Base-by-base conservation (phyloP, 2,797 vertebrate species). In the Lycodopsis pacificus region DNA sequence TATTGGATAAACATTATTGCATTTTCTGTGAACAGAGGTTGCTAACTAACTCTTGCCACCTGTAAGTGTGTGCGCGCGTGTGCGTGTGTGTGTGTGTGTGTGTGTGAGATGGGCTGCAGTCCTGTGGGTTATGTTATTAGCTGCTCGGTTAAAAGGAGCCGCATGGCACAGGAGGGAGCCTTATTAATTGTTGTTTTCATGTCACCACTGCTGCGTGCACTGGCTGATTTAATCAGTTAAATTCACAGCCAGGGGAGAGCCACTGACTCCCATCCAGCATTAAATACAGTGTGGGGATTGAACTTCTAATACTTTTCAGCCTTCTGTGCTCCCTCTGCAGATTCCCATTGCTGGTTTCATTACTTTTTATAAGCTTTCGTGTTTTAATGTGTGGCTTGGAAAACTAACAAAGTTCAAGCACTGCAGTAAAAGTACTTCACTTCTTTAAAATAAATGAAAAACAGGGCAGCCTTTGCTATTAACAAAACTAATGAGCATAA, bases 101-200 rank as follows among this genome's bases (percentile, higher is more conserved):
- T 54, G 64, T 40, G 65, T 20, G 3, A 92, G 93, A 86, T 81
- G 86, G 92, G 91, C 65, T 51, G 93, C 89, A 92, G 92, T 94
- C 94, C 93, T 94, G 87, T 94, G 92, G 91, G 93, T 94, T 95
- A 94, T 94, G 93, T 96, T 97, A 97, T 97, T 96, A 97, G 95
- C 94, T 95, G 94, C 94, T 96, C 94, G 92, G 94, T 96, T 96
- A 96, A 97, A 96, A 92, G 91, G 89, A 95, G 89, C 89, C 34
- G 14, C 86, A 84, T 91, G 93, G 91, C 91, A 70, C 93, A 88
- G 91, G 91, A 86, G 91, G 94, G 90, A 92, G 95, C 93, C 94
- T 96, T 96, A 96, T 97, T 96, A 97, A 97, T 96, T 96, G 94
- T 95, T 95, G 95, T 96, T 96, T 96, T 95, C 95, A 91, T 96